These are phyloP conservation scores for Paedocypris micromegethes DNA, from an alignment of 2,797 vertebrate species.

Conservation along the genomic window DNA sequence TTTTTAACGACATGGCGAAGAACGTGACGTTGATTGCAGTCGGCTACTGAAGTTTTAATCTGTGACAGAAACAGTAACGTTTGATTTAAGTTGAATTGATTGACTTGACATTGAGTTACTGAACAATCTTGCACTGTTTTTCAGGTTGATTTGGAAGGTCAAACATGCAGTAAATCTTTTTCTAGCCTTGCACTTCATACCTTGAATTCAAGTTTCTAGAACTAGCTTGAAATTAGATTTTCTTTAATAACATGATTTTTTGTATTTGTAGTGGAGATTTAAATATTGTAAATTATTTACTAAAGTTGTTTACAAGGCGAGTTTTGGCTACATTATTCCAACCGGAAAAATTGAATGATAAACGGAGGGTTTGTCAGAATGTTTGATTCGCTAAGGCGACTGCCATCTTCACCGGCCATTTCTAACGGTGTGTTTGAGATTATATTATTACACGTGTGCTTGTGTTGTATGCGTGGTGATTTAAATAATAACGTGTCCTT, in stretches of 20 bases:
- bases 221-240: constrained; percentile 34
- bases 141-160: no score
- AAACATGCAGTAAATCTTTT: no score
- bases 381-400: no score
- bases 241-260: constrained; percentile 26
- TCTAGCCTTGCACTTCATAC: no score
- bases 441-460: constrained; percentile 11
- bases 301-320: constrained; percentile 30
- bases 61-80: no score
- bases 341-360: constrained; percentile 27
- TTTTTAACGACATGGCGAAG: no score
- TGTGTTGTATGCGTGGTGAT: constrained; percentile 3
- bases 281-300: constrained; percentile 45
- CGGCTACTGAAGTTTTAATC: no score
- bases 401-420: constrained; percentile 14
- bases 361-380: not conserved
- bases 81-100: no score
- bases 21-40: no score
- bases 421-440: constrained; percentile 9
- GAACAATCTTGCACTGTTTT: no score
- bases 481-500: no score
- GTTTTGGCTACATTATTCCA: constrained; percentile 8
- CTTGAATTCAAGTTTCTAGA: not conserved
- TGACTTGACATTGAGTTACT: no score
- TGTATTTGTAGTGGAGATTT: constrained; percentile 44